Evolutionary conservation across 2,888 invertebrate species (phyloP).

Genomic region (Philereme transversata): DNA sequence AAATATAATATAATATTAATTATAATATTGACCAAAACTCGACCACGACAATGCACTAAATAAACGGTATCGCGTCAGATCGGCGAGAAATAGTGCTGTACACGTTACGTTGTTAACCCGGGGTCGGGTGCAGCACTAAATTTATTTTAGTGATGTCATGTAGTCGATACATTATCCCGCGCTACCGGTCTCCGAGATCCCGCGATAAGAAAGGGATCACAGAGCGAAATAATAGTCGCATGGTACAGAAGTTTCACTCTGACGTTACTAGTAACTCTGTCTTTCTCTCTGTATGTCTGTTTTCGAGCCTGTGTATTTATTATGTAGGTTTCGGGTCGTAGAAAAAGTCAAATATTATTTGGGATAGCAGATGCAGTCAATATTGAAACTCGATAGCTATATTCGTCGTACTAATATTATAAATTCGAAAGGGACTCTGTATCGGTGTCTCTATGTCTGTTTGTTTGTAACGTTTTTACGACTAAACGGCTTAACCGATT

Average conservation of each 20-base stretch:
- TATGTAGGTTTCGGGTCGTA: too few species aligned
- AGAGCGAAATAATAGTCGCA: slow-evolving; percentile 19
- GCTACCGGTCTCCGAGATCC: slow-evolving; percentile 69
- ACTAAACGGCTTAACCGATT: too few species aligned
- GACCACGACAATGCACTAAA: slow-evolving; percentile 42
- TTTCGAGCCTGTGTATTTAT: too few species aligned
- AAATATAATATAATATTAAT: background rate
- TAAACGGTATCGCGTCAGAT: slow-evolving; percentile 56
- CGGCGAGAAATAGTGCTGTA: slow-evolving; percentile 70
- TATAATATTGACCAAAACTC: slow-evolving; percentile 26
- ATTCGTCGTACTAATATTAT: too few species aligned
- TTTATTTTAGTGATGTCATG: slow-evolving; percentile 74
- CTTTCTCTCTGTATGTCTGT: too few species aligned
- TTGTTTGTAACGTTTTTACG: too few species aligned
- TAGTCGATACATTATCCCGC: slow-evolving; percentile 66
- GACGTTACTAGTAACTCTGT: background rate
- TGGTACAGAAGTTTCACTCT: slow-evolving; percentile 11
- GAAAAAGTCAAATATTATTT: too few species aligned
- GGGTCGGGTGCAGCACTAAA: slow-evolving; percentile 65
- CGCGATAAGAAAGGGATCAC: slow-evolving; percentile 49
- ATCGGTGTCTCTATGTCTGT: too few species aligned
- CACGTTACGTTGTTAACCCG: slow-evolving; percentile 68
- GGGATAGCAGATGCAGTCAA: too few species aligned
- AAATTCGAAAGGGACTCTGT: too few species aligned
- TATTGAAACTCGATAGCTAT: too few species aligned